Conservation (phyloP, 2,888 invertebrate species). For the Mesorhabditis spiculigera region DNA sequence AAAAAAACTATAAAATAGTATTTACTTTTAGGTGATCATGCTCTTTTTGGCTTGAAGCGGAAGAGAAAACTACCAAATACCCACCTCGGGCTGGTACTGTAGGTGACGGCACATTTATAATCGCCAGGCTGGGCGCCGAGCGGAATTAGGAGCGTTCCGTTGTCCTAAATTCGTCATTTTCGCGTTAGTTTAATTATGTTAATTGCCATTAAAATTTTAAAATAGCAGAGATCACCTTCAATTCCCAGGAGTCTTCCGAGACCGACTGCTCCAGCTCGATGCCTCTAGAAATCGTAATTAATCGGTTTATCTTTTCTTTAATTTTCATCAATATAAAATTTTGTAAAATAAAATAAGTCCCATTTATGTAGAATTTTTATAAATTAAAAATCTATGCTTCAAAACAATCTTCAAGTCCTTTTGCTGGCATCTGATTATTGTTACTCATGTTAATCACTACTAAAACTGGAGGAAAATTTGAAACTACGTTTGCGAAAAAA, state of each 20-base stretch:
- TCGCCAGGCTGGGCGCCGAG: not conserved
- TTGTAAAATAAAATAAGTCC: no score
- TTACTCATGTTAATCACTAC: no score
- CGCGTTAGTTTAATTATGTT: not conserved
- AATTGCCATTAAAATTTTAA: not conserved
- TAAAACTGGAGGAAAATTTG: no score
- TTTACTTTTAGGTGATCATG: no score
- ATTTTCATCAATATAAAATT: no score
- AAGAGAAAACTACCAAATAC: not conserved
- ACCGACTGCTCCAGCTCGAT: conserved; percentile 2
- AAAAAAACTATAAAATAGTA: no score
- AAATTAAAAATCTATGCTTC: not conserved
- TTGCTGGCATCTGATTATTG: no score
- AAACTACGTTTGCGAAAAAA: no score
- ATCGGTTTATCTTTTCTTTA: not conserved
- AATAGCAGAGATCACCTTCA: not conserved
- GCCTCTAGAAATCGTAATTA: not conserved
- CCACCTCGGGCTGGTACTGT: not conserved
- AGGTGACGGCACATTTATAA: not conserved
- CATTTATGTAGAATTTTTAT: not conserved
- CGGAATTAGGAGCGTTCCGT: not conserved
- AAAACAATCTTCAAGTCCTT: no score
- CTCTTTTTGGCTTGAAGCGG: no score
- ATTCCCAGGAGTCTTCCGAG: not conserved
- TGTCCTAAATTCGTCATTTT: not conserved